Conservation (phyloP, 2,797 vertebrate genomes). For the Pelobates cultripes region DNA sequence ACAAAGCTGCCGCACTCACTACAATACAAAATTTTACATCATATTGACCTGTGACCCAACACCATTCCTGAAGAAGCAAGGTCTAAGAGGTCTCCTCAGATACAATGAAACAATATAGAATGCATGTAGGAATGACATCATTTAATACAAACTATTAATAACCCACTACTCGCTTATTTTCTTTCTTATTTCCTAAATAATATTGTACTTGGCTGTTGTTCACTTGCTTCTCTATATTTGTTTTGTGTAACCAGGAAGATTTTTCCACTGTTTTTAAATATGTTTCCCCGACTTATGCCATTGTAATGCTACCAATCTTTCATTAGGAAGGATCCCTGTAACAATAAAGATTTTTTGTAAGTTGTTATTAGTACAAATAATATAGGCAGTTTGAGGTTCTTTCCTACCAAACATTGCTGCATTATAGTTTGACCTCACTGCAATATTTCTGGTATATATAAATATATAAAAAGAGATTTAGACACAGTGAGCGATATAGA, state of each 20-base stretch:
- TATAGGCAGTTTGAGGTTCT: too few species aligned
- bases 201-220: constrained; percentile 80
- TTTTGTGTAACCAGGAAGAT: constrained; percentile 85
- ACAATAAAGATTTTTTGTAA: neutral
- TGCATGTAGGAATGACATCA: constrained; percentile 40
- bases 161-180: constrained; percentile 81
- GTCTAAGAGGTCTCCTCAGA: constrained; percentile 25
- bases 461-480: too few species aligned
- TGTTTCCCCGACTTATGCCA: constrained; percentile 74
- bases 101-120: constrained; percentile 32
- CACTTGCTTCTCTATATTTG: constrained; percentile 77
- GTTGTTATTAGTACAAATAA: too few species aligned
- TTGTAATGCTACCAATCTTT: constrained; percentile 75
- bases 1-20: too few species aligned
- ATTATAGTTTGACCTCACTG: too few species aligned
- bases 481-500: too few species aligned
- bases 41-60: neutral
- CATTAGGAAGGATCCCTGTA: constrained; percentile 61
- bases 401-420: too few species aligned
- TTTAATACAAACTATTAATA: constrained; percentile 72
- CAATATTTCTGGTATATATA: too few species aligned
- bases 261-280: constrained; percentile 78
- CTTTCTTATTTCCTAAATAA: constrained; percentile 83
- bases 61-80: neutral
- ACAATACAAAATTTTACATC: too few species aligned